Evolutionary conservation across 2,888 invertebrate genomes (phyloP).

Genomic region (Dinocampus coccinellae): DNA sequence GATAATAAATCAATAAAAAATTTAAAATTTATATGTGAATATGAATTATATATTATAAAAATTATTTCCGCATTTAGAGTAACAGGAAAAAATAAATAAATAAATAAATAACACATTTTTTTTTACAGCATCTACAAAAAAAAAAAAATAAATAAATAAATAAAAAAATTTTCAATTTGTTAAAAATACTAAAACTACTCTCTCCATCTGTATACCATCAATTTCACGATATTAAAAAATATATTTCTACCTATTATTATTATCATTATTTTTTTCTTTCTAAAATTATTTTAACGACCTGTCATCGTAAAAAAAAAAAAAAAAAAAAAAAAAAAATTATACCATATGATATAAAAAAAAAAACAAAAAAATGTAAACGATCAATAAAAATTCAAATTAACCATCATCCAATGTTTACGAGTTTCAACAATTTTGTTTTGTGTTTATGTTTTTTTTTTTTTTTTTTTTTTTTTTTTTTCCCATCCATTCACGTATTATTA

Average conservation of each 20-base stretch:
- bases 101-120: background rate
- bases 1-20: too few species aligned
- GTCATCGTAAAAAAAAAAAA: background rate
- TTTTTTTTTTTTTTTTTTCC: background rate
- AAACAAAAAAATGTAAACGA: background rate
- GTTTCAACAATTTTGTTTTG: too few species aligned
- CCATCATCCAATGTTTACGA: background rate
- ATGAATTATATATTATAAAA: too few species aligned
- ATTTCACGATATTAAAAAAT: background rate
- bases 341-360: background rate
- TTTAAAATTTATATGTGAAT: too few species aligned
- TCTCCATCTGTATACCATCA: background rate
- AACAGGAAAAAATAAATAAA: background rate
- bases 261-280: background rate
- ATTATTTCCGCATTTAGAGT: too few species aligned
- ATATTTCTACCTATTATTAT: too few species aligned
- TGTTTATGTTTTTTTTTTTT: too few species aligned
- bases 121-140: background rate
- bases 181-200: background rate
- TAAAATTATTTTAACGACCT: background rate
- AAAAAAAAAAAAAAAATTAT: background rate
- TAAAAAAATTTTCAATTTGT: background rate
- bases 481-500: background rate
- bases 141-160: too few species aligned
- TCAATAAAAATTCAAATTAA: slow-evolving; percentile 16